These are phyloP conservation scores for Drosophila nikananu DNA, from an alignment of 1,140 invertebrate species.

Conservation along the genomic window DNA sequence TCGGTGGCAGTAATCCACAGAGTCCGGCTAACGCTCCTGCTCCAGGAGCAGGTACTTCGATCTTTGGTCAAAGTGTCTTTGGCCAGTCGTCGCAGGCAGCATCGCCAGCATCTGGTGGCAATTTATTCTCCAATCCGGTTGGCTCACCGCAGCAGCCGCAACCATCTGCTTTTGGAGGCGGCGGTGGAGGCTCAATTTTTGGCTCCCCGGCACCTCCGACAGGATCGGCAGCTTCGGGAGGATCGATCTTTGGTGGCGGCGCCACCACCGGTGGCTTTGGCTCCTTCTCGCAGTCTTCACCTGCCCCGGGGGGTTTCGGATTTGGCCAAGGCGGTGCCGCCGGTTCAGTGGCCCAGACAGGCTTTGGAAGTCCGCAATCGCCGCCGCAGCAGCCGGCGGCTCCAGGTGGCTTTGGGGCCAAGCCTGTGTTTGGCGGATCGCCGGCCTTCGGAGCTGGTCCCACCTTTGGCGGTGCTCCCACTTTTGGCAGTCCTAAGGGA, in stretches of 20 bases:
- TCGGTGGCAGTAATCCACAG: conserved; percentile 52
- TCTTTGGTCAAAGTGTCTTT: conserved; percentile 74
- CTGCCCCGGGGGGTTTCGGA: conserved; percentile 53
- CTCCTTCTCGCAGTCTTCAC: conserved; percentile 76
- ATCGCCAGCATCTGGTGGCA: conserved; percentile 46
- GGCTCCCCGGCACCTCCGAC: conserved; percentile 44
- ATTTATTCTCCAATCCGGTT: conserved; percentile 58
- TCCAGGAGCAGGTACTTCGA: conserved; percentile 43
- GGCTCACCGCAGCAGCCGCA: conserved; percentile 38
- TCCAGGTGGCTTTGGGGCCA: conserved; percentile 61
- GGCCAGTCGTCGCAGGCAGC: conserved; percentile 42
- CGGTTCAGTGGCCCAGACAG: conserved; percentile 72
- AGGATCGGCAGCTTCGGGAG: conserved; percentile 47
- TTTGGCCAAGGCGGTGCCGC: conserved; percentile 58
- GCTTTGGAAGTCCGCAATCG: conserved; percentile 85
- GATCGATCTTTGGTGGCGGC: conserved; percentile 77
- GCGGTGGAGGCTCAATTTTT: conserved; percentile 66
- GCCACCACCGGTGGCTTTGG: conserved; percentile 71
- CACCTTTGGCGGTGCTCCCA: conserved; percentile 86
- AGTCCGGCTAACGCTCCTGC: conserved; percentile 32
- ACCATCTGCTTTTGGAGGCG: conserved; percentile 31
- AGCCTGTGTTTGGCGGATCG: conserved; percentile 76
- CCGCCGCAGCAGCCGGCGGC: conserved; percentile 52
- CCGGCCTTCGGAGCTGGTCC: conserved; percentile 86
- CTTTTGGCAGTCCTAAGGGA: conserved; percentile 86